Percentiles rank a stretch among this genome's conserved stretches.
Evolutionary conservation across 2,113 vertebrate genomes (phyloP).

Genomic region (Echinops telfairi): DNA sequence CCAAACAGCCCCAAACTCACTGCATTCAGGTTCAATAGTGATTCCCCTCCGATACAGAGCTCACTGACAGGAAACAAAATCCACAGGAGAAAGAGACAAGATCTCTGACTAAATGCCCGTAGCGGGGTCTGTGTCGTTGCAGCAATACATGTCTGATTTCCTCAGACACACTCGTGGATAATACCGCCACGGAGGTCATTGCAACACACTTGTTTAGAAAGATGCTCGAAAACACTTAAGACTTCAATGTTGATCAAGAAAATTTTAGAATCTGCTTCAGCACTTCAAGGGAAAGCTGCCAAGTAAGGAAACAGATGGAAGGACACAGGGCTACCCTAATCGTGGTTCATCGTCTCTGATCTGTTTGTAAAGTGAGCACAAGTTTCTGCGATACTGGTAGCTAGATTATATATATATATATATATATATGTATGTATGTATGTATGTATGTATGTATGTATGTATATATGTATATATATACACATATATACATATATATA

Average conservation of each 20-base stretch:
- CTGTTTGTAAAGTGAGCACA: slow-evolving; percentile 82
- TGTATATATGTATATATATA: too few relatives aligned
- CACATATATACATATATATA: too few relatives aligned
- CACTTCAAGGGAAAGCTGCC: slow-evolving; percentile 36
- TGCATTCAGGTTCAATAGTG: neutral
- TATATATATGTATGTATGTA: too few relatives aligned
- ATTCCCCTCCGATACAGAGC: neutral
- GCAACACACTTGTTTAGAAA: slow-evolving; percentile 12
- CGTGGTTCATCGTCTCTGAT: slow-evolving; percentile 64
- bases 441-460: too few relatives aligned
- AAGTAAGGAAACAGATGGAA: slow-evolving; percentile 58
- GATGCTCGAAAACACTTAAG: neutral
- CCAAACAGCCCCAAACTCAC: neutral
- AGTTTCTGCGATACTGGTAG: slow-evolving; percentile 81
- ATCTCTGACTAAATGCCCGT: neutral
- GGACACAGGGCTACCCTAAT: slow-evolving; percentile 54
- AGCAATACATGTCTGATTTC: neutral
- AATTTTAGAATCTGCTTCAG: slow-evolving; percentile 38
- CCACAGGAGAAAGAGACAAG: neutral
- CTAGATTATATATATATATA: neutral
- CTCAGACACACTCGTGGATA: neutral
- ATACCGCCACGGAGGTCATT: neutral
- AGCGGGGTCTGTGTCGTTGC: neutral
- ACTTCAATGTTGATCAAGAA: slow-evolving; percentile 48
- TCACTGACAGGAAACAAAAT: slow-evolving; percentile 32